Conservation (phyloP, 2,888 invertebrate species). For the Mesoligia furuncula region DNA sequence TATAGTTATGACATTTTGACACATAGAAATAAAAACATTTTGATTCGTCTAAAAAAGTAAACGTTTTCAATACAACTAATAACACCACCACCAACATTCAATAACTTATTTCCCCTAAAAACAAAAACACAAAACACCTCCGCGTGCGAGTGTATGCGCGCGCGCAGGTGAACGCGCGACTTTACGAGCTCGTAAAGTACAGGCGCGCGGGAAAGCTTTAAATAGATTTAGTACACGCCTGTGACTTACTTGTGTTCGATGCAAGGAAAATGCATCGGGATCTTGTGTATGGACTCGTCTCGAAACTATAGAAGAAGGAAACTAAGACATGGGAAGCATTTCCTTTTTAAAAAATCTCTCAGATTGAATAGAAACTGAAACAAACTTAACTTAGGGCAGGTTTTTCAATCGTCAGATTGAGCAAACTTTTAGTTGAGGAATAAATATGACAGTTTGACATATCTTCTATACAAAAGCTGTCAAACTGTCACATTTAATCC, state of each 20-base stretch:
- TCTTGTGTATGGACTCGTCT: background rate
- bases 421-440: no score
- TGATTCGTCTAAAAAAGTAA: background rate
- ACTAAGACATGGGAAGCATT: background rate
- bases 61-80: background rate
- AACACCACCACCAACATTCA: background rate
- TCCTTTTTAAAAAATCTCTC: background rate
- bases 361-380: background rate
- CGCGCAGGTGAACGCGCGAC: slow-evolving; percentile 77
- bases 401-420: no score
- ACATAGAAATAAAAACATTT: background rate
- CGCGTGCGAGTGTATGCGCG: slow-evolving; percentile 65
- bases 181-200: slow-evolving; percentile 76
- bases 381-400: background rate
- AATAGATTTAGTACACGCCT: slow-evolving; percentile 68
- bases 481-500: no score
- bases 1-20: background rate
- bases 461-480: no score
- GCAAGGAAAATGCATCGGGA: slow-evolving; percentile 49
- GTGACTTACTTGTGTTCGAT: slow-evolving; percentile 61
- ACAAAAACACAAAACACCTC: slow-evolving; percentile 24
- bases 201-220: slow-evolving; percentile 65
- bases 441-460: no score
- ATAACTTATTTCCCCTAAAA: slow-evolving; percentile 11
- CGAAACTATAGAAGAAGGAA: background rate